These are phyloP conservation scores for Acleris literana DNA, from an alignment of 2,888 invertebrate genomes.

Conservation along the genomic window DNA sequence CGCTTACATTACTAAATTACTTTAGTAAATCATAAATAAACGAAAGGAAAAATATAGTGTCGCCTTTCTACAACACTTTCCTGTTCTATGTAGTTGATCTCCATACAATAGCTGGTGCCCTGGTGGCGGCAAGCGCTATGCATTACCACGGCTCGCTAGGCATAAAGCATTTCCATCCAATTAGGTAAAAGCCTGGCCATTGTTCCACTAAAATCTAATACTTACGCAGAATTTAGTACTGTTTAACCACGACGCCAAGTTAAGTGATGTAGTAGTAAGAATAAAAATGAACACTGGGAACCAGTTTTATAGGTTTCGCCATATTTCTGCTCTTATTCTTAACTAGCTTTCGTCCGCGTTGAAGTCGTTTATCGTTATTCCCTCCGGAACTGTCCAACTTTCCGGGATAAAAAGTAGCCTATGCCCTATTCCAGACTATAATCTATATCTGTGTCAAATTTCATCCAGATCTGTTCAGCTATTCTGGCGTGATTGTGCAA, in stretches of 20 bases:
- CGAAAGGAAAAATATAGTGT: neutral
- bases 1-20: too few relatives aligned
- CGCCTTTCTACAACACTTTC: slow-evolving; percentile 8
- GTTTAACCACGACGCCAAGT: neutral
- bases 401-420: too few relatives aligned
- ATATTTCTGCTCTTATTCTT: too few relatives aligned
- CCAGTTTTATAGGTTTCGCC: too few relatives aligned
- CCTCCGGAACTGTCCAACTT: too few relatives aligned
- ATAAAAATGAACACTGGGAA: too few relatives aligned
- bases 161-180: slow-evolving; percentile 34
- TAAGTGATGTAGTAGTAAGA: neutral
- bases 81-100: slow-evolving; percentile 41
- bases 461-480: too few relatives aligned
- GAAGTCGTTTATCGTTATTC: too few relatives aligned
- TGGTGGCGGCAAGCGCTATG: slow-evolving; percentile 36
- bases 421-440: too few relatives aligned
- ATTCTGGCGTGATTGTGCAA: too few relatives aligned
- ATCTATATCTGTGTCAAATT: too few relatives aligned
- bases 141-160: slow-evolving; percentile 37
- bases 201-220: slow-evolving; percentile 29
- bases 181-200: slow-evolving; percentile 35
- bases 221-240: slow-evolving; percentile 21
- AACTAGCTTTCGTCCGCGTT: too few relatives aligned
- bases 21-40: neutral
- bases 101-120: slow-evolving; percentile 45